These are phyloP conservation scores for Chiloscyllium plagiosum DNA, from an alignment of 2,113 vertebrate genomes.

Conservation along the genomic window DNA sequence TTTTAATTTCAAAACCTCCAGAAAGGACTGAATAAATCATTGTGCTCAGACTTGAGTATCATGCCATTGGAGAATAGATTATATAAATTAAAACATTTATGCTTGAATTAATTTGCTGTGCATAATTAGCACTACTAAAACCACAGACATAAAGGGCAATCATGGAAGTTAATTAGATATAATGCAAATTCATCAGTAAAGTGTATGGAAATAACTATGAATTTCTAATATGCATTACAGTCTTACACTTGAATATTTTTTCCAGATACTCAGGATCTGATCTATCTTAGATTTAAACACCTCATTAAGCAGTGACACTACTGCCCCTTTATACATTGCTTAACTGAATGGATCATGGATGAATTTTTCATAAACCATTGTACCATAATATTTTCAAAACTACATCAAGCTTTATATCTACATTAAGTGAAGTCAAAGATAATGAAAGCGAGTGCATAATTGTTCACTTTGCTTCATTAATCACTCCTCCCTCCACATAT, in stretches of 20 bases:
- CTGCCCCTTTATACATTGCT: background rate
- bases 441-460: background rate
- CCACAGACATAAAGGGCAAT: background rate
- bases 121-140: background rate
- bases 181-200: background rate
- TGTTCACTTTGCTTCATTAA: background rate
- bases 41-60: background rate
- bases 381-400: background rate
- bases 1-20: background rate
- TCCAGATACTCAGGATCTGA: background rate
- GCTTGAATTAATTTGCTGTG: background rate
- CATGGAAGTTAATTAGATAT: background rate
- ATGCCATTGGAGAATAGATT: background rate
- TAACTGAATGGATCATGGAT: background rate
- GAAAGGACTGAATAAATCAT: background rate
- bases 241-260: background rate
- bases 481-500: background rate
- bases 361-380: constrained; percentile 1
- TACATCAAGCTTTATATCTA: background rate
- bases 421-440: background rate
- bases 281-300: background rate
- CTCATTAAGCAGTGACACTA: background rate
- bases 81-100: background rate
- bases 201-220: background rate
- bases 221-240: background rate